Base-by-base conservation (phyloP, 1,140 invertebrate genomes). In the Drosophila tropicalis region DNA sequence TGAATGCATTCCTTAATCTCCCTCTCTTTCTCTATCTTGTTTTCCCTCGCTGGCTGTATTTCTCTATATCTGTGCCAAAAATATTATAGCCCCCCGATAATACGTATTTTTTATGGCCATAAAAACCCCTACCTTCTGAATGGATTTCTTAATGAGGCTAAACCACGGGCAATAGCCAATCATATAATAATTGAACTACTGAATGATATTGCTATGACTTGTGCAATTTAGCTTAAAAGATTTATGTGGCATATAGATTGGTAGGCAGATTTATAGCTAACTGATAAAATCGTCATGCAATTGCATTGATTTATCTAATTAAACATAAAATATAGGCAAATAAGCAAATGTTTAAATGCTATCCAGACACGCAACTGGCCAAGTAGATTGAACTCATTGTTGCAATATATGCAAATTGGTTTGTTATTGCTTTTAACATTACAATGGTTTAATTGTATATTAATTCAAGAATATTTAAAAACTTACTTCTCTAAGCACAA, bases 111-210 rank as follows among this genome's bases (percentile, higher is more conserved):
- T 87, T 83, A 87, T 57, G 67, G 68, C 62, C 70, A 61, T 12
- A 10, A 15, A 19, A 9, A 17, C 44, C 9, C 13, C 0, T 36
- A 36, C 34, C 17, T 51, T 10, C 44, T 64, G 63, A 74, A 84
- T 70, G 76, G 83, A 89, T 89, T 89, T 84, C 84, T 87, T 89
- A 87, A 89, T 87, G 84, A 80, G 80, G 70, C 58, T 57, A 72
- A 70, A 72, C 44, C 44, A 39, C 40, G 25, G 51, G 22, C 19
- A 25, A 54, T 63, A 68, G 62, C 65, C 72, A 51, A 34, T 64
- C 22, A 41, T 62, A 58, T 15, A 34, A 34, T 57, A 57, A 57
- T 57, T 57, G 29, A 57, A 57, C 55, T 57, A 57, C 32, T 57
- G n/a, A 15, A 57, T 32, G 55, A 34, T 36, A 57, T 34, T 3